Evolutionary conservation across 2,888 invertebrate genomes (phyloP).

Genomic region (Tenthredo scrophulariae): DNA sequence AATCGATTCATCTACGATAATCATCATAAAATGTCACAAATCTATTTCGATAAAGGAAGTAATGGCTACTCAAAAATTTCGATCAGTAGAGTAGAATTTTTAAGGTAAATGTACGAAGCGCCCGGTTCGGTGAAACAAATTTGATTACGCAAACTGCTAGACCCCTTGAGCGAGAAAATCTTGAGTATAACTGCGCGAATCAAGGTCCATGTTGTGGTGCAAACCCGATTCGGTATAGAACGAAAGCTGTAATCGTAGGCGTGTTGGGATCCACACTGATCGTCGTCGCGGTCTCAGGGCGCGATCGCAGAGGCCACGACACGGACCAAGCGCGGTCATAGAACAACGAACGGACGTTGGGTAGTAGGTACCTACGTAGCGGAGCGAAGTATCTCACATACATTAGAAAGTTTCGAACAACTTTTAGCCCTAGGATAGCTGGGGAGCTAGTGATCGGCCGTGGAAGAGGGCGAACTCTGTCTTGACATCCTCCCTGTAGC

Average conservation of each 20-base stretch:
- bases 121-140: neutral
- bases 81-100: neutral
- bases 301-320: constrained; percentile 46
- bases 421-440: constrained; percentile 66
- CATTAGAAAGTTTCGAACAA: constrained; percentile 73
- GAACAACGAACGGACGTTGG: constrained; percentile 41
- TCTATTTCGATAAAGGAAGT: neutral
- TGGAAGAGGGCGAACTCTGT: constrained; percentile 66
- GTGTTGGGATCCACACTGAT: constrained; percentile 41
- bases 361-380: constrained; percentile 40
- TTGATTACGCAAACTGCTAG: neutral
- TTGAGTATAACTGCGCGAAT: constrained; percentile 24
- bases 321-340: constrained; percentile 36
- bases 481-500: constrained; percentile 30
- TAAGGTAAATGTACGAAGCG: neutral
- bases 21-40: neutral
- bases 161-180: neutral
- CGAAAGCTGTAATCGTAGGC: constrained; percentile 43
- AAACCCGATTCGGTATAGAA: constrained; percentile 43
- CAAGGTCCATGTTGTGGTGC: constrained; percentile 27
- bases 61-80: neutral
- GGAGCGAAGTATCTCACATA: constrained; percentile 68
- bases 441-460: constrained; percentile 56
- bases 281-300: constrained; percentile 46
- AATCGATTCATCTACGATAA: neutral